Percentiles rank a stretch among this genome's conserved stretches.
These are phyloP conservation scores for Bradysia coprophila DNA, from an alignment of 1,140 invertebrate species.

Conservation along the genomic window DNA sequence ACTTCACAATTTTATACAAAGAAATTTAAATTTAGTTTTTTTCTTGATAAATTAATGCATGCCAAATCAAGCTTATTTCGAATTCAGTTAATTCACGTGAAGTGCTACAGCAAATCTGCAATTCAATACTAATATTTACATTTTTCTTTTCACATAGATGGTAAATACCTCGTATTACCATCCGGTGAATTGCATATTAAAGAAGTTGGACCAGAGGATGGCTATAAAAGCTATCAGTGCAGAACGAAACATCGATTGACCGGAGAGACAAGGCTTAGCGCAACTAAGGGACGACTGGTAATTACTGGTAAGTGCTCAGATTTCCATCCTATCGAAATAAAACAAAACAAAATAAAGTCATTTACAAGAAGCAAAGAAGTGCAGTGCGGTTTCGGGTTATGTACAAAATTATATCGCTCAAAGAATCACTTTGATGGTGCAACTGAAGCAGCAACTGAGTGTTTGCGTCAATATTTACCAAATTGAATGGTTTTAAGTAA, in stretches of 20 bases:
- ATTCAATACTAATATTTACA: no score
- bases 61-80: no score
- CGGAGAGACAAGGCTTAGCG: slow-evolving; percentile 80
- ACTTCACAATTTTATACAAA: slow-evolving; percentile 3
- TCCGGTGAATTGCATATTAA: slow-evolving; percentile 86
- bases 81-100: no score
- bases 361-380: neutral
- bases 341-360: neutral
- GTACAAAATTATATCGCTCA: neutral
- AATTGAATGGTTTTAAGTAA: no score
- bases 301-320: slow-evolving; percentile 80
- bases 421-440: neutral
- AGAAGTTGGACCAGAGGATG: slow-evolving; percentile 83
- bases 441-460: no score
- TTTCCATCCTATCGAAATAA: no score
- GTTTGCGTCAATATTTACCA: no score
- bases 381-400: neutral
- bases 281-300: slow-evolving; percentile 81
- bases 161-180: slow-evolving; percentile 82
- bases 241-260: slow-evolving; percentile 84
- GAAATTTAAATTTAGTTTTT: no score
- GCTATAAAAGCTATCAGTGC: slow-evolving; percentile 86
- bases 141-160: no score
- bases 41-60: no score
- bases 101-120: no score